A percentile compares a stretch with the other conserved stretches of the same genome.
These are phyloP conservation scores for Toxostoma redivivum DNA, from an alignment of 2,113 vertebrate species.

Conservation along the genomic window DNA sequence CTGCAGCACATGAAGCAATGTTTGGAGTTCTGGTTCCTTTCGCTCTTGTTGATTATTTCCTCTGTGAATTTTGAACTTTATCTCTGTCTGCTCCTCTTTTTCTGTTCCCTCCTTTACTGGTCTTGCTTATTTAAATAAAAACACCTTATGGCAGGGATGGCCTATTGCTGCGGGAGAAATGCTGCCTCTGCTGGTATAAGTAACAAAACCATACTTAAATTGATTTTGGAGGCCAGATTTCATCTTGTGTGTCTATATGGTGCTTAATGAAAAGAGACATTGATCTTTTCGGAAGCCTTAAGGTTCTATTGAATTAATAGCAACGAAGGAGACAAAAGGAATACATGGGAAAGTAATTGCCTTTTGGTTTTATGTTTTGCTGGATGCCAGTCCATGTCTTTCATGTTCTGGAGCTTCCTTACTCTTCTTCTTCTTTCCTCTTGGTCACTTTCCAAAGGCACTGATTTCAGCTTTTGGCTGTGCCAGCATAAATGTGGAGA, in stretches of 20 bases:
- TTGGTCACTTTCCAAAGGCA: not conserved
- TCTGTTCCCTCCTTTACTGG: not conserved
- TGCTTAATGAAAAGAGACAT: not conserved
- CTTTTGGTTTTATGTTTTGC: not conserved
- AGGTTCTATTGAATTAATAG: not conserved
- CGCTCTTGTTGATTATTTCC: not conserved
- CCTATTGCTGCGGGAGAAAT: not conserved
- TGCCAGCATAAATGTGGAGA: not conserved
- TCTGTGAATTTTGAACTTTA: not conserved
- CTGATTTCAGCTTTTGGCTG: not conserved
- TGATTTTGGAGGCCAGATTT: not conserved
- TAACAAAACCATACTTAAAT: not conserved
- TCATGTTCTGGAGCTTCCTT: not conserved
- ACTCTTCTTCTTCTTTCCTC: not conserved
- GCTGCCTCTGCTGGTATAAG: not conserved
- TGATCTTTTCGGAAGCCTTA: not conserved
- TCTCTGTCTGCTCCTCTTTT: not conserved
- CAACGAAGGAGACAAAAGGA: not conserved
- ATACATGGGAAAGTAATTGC: not conserved
- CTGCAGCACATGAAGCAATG: not conserved
- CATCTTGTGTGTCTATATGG: not conserved
- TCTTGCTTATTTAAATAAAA: not conserved
- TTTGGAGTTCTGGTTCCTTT: not conserved
- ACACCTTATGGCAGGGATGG: not conserved
- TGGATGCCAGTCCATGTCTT: not conserved